Conservation (phyloP, 2,888 invertebrate species). For the Bellardia bayeri region DNA sequence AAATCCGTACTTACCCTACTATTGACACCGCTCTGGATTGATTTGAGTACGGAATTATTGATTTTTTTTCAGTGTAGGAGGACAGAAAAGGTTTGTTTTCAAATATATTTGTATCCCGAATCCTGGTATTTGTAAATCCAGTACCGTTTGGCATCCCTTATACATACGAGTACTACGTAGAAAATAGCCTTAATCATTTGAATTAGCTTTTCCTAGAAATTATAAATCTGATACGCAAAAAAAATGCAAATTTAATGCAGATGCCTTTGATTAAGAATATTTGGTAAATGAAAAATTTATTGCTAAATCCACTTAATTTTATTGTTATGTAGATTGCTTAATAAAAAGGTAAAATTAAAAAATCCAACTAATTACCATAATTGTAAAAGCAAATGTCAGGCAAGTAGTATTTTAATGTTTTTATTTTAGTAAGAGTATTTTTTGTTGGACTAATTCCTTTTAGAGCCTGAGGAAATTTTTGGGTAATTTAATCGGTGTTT, state of each 20-base stretch:
- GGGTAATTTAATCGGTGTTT: slow-evolving; percentile 23
- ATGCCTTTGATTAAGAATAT: not conserved
- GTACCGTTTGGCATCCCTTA: too few species aligned
- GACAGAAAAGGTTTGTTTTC: too few species aligned
- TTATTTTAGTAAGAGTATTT: not conserved
- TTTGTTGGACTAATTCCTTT: not conserved
- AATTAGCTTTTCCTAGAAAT: not conserved
- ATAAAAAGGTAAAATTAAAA: slow-evolving; percentile 16
- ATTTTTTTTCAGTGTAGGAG: too few species aligned
- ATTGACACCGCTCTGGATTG: too few species aligned
- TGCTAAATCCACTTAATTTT: not conserved
- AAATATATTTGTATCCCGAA: too few species aligned
- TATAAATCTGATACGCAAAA: not conserved
- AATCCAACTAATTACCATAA: slow-evolving; percentile 17
- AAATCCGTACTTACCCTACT: too few species aligned
- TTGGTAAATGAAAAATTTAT: not conserved
- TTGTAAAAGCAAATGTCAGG: not conserved
- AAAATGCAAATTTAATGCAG: not conserved
- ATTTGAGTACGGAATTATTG: too few species aligned
- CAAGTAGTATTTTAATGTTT: not conserved
- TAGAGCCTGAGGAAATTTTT: not conserved
- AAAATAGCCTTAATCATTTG: not conserved
- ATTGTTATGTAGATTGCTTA: not conserved
- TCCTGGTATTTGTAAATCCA: too few species aligned
- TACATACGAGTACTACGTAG: too few species aligned